Base-by-base conservation (phyloP, 2,113 vertebrate species). In the Salvelinus alpinus region DNA sequence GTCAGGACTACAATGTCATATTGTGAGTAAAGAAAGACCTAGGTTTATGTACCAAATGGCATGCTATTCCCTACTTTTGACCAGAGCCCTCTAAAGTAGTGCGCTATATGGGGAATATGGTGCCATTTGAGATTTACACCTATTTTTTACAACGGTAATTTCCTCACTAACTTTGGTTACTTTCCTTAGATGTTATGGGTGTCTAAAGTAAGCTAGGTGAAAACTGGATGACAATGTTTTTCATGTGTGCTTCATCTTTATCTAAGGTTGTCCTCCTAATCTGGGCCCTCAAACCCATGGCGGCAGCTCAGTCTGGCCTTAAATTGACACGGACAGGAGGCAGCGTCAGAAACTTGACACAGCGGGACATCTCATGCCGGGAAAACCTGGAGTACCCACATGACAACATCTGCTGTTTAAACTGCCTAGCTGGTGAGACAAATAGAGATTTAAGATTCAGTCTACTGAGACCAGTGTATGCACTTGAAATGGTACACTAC, bases 351-450 rank as follows among this genome's bases (percentile, higher is more conserved):
- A 70, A 22, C 48, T 78, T 76, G 73, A 70, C 5, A 0, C 59
- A 2, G 18, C 60, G 78, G 38, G 59, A 71, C 3, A 8, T 64
- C 64, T 4, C 14, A 29, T 94, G 93, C 81, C 31, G 0, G 2
- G 48, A 73, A 0, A 1, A 57, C 5, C 2, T 20, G 14, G 82
- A 88, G 66, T 91, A 92, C 74, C 4, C 0, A 0, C 4, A 77
- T 0, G 64, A 47, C 6, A 79, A 65, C 83, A 60, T 90, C 75
- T 94, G 93, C 87, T 94, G 93, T 70, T 5, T 77, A 8, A 87
- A 85, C 62, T 94, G 93, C 64, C 87, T 86, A 71, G 86, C 92
- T 57, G 92, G 93, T 94, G 70, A 82, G 81, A 18, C 16, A 59
- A 71, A 75, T 47, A 14, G 29, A 82, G 16, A 5, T 44, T 24